phyloP scores from a whole-genome alignment of 2,113 vertebrate species.

The Mustela nigripes region DNA sequence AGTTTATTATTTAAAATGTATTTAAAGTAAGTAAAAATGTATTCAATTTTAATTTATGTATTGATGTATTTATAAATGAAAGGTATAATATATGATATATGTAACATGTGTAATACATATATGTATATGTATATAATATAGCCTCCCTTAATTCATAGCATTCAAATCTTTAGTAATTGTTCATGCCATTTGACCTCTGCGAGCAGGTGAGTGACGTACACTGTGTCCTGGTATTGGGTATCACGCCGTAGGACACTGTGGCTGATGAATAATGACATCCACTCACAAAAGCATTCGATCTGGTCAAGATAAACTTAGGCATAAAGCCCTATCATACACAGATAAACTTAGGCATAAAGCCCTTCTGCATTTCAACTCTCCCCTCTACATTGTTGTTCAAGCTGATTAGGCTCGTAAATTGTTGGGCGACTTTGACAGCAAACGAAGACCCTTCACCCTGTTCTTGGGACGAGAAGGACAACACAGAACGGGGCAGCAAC shows the following conservation, averaged over 20 bases:
- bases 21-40: background rate
- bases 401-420: background rate
- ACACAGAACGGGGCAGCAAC: background rate
- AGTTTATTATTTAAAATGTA: background rate
- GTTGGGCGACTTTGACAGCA: background rate
- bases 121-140: rapidly evolving
- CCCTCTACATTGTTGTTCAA: background rate
- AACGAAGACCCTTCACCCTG: background rate
- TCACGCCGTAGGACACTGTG: background rate
- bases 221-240: background rate
- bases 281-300: background rate
- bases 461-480: background rate
- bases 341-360: background rate
- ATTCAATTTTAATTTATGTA: background rate
- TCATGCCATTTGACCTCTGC: background rate
- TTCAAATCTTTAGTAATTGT: background rate
- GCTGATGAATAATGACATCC: background rate
- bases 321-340: rapidly evolving
- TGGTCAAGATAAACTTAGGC: background rate
- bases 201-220: background rate
- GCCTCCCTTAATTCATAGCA: background rate
- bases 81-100: background rate
- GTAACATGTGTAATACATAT: background rate
- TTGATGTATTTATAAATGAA: background rate
- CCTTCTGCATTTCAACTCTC: background rate